Percentiles rank a stretch among this genome's conserved stretches.
phyloP scores from a whole-genome alignment of 2,113 vertebrate species.

The Tylochromis polylepis region DNA sequence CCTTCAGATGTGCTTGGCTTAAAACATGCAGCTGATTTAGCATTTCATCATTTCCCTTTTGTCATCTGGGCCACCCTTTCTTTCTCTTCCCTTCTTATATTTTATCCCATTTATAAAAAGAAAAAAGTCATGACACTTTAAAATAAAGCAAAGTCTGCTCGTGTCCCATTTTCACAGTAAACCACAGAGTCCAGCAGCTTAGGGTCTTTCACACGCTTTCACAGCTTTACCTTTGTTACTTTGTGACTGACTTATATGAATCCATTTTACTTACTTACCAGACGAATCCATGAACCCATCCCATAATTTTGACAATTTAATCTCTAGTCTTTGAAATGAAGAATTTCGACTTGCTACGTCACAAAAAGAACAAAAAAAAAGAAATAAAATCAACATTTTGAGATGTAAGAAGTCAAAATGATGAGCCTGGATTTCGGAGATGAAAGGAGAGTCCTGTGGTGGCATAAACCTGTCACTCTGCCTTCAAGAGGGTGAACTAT shows the following conservation, averaged over 20 bases:
- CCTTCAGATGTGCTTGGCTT: neutral
- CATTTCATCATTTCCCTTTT: neutral
- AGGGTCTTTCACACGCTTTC: neutral
- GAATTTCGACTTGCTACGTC: neutral
- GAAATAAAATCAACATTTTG: too few relatives aligned
- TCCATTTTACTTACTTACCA: too few relatives aligned
- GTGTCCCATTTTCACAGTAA: neutral
- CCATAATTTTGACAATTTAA: neutral
- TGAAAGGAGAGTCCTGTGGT: neutral
- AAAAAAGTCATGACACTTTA: neutral
- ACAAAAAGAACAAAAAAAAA: neutral
- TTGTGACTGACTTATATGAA: too few relatives aligned
- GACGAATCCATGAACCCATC: neutral
- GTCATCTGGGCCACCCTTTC: neutral
- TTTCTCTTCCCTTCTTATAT: neutral
- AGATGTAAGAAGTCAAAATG: too few relatives aligned
- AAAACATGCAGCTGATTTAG: neutral
- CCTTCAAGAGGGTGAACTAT: neutral
- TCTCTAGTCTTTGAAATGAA: neutral
- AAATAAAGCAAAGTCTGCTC: neutral
- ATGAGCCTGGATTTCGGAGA: too few relatives aligned
- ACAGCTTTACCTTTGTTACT: neutral
- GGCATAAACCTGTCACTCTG: neutral
- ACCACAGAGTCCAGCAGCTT: neutral
- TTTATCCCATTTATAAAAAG: neutral